These are phyloP conservation scores for Heterodera carotae DNA, from an alignment of 1,140 invertebrate genomes.

Conservation along the genomic window DNA sequence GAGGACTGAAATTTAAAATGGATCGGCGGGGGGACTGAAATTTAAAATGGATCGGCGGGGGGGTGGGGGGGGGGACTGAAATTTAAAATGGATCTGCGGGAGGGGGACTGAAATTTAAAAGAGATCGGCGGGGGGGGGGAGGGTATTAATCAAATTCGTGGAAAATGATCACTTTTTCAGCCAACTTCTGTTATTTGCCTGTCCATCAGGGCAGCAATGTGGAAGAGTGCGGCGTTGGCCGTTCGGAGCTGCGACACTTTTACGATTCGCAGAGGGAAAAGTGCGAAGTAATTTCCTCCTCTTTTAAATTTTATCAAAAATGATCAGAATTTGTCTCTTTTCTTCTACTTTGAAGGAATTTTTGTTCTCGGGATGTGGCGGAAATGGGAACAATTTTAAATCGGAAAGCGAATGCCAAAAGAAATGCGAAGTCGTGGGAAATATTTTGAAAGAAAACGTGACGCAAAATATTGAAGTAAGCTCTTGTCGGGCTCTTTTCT, in stretches of 20 bases:
- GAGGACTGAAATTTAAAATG: too few relatives aligned
- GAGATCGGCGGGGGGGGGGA: too few relatives aligned
- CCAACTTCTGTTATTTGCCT: not conserved
- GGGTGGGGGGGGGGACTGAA: too few relatives aligned
- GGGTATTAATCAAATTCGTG: too few relatives aligned
- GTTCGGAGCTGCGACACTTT: constrained; percentile 13
- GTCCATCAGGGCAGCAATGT: not conserved
- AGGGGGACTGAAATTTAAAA: too few relatives aligned
- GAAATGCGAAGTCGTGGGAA: not conserved
- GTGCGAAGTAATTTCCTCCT: constrained; percentile 15
- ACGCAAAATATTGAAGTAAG: not conserved
- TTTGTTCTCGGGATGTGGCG: constrained; percentile 24
- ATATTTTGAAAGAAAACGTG: not conserved
- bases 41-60: too few relatives aligned
- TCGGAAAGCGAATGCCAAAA: constrained; percentile 18
- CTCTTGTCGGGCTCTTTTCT: too few relatives aligned
- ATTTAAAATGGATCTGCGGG: too few relatives aligned
- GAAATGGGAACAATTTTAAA: constrained; percentile 29
- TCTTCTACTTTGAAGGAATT: constrained; percentile 12
- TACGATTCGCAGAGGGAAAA: constrained; percentile 18
- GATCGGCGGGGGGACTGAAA: too few relatives aligned
- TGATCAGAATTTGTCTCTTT: too few relatives aligned
- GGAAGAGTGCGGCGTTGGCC: not conserved
- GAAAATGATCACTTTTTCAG: not conserved
- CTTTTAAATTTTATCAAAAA: not conserved